Conservation (phyloP, 2,888 invertebrate genomes). For the Cheilosia variabilis region DNA sequence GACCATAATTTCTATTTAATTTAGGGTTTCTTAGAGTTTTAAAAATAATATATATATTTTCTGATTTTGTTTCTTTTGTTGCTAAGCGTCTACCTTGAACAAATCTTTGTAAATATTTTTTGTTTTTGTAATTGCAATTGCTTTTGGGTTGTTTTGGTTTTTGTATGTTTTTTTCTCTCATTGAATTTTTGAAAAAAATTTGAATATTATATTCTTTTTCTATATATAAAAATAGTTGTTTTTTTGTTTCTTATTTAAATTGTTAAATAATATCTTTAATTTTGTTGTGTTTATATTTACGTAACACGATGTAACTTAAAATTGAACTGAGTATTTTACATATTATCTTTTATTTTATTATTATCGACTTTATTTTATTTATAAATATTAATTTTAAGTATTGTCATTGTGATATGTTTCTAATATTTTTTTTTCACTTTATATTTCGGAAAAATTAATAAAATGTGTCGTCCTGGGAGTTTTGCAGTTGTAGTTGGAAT, state of each 20-base stretch:
- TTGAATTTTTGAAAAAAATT: conserved; percentile 33
- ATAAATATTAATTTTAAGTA: conserved; percentile 81
- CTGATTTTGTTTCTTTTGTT: conserved; percentile 31
- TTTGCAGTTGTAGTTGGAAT: background rate
- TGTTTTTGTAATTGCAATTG: conserved; percentile 67
- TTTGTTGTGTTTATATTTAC: conserved; percentile 62
- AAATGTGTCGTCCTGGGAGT: background rate
- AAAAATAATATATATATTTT: conserved; percentile 55
- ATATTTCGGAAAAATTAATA: conserved; percentile 23
- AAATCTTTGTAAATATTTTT: conserved; percentile 69
- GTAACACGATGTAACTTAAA: conserved; percentile 36
- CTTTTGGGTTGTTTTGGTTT: conserved; percentile 56
- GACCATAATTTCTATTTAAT: conserved; percentile 71
- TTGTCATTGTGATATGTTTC: conserved; percentile 84
- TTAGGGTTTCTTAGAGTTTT: conserved; percentile 28
- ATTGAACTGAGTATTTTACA: conserved; percentile 42
- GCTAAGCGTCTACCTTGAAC: conserved; percentile 61
- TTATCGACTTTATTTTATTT: conserved; percentile 63
- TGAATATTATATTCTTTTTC: conserved; percentile 36
- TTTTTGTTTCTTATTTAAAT: conserved; percentile 11
- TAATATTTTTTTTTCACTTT: conserved; percentile 80
- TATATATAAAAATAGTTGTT: conserved; percentile 64
- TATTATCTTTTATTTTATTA: conserved; percentile 57
- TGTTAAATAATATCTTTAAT: conserved; percentile 68
- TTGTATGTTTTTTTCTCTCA: conserved; percentile 29